These are phyloP conservation scores for Eurytoma adleriae DNA, from an alignment of 2,888 invertebrate species.

Conservation along the genomic window DNA sequence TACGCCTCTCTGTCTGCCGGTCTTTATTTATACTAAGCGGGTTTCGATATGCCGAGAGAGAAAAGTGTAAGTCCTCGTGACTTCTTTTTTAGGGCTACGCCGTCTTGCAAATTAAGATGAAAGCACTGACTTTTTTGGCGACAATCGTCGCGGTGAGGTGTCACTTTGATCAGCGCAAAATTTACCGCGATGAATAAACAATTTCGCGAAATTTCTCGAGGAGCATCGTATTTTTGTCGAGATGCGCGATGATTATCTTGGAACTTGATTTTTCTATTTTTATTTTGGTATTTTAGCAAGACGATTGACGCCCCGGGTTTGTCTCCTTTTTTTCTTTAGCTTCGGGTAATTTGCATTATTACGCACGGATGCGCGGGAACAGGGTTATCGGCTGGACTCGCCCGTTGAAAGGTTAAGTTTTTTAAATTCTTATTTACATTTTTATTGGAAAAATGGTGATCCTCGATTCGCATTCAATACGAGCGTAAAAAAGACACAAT, in stretches of 20 bases:
- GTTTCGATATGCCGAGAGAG: no score
- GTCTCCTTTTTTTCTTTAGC: background rate
- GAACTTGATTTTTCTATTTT: conserved; percentile 28
- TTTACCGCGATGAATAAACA: no score
- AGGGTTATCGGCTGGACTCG: conserved; percentile 3
- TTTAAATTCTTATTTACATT: conserved; percentile 37
- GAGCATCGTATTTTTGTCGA: background rate
- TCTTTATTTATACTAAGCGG: background rate
- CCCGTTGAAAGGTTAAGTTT: conserved; percentile 25
- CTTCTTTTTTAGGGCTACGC: no score
- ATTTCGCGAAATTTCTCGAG: background rate
- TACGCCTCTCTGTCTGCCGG: background rate
- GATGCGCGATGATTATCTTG: background rate
- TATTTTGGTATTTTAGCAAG: conserved; percentile 8
- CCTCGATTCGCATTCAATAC: background rate
- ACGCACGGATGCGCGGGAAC: background rate
- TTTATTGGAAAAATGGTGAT: conserved; percentile 35
- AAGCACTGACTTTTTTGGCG: no score
- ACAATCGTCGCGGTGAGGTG: no score
- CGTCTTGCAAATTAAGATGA: no score
- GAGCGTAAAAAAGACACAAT: conserved; percentile 14
- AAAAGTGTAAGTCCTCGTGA: background rate
- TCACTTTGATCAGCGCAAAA: no score
- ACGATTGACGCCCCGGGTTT: conserved; percentile 1
- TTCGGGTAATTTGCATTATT: conserved; percentile 37